Evolutionary conservation across 1,140 invertebrate species (phyloP), one percentile per base, ranked within the genome.

Genomic region (Drosophila kepulauana): DNA sequence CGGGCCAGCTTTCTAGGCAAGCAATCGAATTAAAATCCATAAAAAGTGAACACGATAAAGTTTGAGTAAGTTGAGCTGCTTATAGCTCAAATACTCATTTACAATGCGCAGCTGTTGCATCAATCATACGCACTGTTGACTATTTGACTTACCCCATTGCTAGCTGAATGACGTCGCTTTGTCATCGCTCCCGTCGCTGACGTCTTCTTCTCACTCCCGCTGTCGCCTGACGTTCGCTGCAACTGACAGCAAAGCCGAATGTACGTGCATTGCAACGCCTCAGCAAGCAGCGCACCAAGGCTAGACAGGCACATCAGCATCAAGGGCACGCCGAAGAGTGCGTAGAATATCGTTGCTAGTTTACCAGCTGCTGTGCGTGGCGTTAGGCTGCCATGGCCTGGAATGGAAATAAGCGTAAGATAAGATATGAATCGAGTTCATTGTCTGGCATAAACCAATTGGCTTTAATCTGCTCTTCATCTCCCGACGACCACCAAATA

Each of bases 241-340:
- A 93, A 81, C 49, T 93, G 92, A 86, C 95, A 95, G 82, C 95
- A 96, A 5, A 96, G 92, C 76, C 94, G 94, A 45, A 95, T 94
- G 92, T 97, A 97, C 5, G 94, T 94, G 80, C 95, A 94, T 80
- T 96, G 94, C 70, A 97, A 95, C 1, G 95, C 94, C 30, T 95
- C 94, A 13, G 97, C 97, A 66, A 98, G 93, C 46, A 96, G 93
- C n/a, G 95, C 95, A 1, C 97, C 97, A 56, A 98, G 94, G 79
- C 97, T 97, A 3, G 97, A 97, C 48, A 98, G 93, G 92, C 97
- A 98, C 48, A 98, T 94, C 46, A 98, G 93, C 93, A 98, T 98
- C 46, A 98, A 92, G 1, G 97, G 98, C 33, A 98, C 97, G 1
- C 98, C 97, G 81, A 95, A 94, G 80, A 95, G 93, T 1, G 98